Evolutionary conservation across 2,888 invertebrate species (phyloP).

Genomic region (Ophion ellenae): DNA sequence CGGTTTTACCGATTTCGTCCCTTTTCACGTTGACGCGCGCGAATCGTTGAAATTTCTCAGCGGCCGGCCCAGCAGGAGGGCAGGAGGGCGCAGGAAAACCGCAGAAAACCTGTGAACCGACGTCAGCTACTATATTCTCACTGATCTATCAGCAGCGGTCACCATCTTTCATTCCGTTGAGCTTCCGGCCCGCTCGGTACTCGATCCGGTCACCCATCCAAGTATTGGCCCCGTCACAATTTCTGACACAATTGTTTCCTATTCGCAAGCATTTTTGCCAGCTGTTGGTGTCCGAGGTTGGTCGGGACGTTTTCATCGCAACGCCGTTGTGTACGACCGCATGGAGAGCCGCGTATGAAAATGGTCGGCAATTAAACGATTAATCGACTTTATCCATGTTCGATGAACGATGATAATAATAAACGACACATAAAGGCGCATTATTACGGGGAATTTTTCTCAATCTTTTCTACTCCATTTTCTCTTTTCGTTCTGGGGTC

Average conservation of each 20-base stretch:
- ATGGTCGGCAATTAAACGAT: slow-evolving; percentile 39
- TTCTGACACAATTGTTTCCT: not conserved
- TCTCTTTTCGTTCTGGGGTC: slow-evolving; percentile 40
- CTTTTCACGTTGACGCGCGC: not conserved
- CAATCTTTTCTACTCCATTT: slow-evolving; percentile 49
- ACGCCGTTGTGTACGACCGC: too few species aligned
- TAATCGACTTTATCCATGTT: slow-evolving; percentile 41
- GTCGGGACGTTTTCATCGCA: not conserved
- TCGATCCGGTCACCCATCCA: not conserved
- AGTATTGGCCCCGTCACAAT: not conserved
- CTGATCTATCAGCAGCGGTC: too few species aligned
- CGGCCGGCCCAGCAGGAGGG: not conserved
- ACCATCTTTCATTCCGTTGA: not conserved
- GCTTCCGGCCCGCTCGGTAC: not conserved
- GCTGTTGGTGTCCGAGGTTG: not conserved
- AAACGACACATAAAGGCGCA: slow-evolving; percentile 22
- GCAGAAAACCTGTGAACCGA: not conserved
- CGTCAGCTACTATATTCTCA: too few species aligned
- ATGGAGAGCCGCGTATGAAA: not conserved
- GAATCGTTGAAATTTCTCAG: not conserved
- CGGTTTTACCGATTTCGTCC: not conserved
- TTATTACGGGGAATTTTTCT: slow-evolving; percentile 48
- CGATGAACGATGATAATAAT: slow-evolving; percentile 51
- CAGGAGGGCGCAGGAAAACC: not conserved
- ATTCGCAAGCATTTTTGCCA: too few species aligned